A percentile compares a stretch with the other conserved stretches of the same genome.
Evolutionary conservation across 2,797 vertebrate genomes (phyloP).

Genomic region (Pseudotriccus pelzelni): DNA sequence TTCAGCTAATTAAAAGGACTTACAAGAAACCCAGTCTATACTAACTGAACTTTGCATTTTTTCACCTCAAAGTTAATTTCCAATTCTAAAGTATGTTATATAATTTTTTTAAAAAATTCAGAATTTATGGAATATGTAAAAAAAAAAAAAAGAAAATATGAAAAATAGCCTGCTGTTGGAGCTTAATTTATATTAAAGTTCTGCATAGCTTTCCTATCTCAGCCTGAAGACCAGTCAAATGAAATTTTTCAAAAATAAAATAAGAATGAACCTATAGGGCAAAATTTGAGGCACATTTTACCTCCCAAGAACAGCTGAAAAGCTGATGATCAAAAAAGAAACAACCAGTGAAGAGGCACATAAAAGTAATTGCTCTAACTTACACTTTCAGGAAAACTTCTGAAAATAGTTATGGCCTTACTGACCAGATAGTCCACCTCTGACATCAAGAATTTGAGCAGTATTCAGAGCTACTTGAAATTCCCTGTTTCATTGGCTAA

Average conservation of each 20-base stretch:
- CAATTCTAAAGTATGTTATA: background rate
- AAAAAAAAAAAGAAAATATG: background rate
- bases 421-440: background rate
- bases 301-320: conserved; percentile 21
- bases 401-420: background rate
- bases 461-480: background rate
- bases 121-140: background rate
- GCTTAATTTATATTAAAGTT: background rate
- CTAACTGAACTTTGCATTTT: background rate
- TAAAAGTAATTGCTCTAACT: conserved; percentile 18
- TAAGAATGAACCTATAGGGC: conserved; percentile 10
- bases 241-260: background rate
- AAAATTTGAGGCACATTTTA: conserved; percentile 19
- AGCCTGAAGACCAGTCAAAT: background rate
- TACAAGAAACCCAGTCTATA: background rate
- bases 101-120: background rate
- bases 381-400: conserved; percentile 10
- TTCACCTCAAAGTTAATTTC: background rate
- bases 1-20: background rate
- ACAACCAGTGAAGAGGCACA: background rate
- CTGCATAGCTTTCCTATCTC: background rate
- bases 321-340: conserved; percentile 38
- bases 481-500: background rate
- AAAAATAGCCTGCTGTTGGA: background rate
- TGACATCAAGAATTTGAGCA: background rate